These are phyloP conservation scores for Noturus placidus DNA, from an alignment of 2,113 vertebrate species.

Conservation along the genomic window DNA sequence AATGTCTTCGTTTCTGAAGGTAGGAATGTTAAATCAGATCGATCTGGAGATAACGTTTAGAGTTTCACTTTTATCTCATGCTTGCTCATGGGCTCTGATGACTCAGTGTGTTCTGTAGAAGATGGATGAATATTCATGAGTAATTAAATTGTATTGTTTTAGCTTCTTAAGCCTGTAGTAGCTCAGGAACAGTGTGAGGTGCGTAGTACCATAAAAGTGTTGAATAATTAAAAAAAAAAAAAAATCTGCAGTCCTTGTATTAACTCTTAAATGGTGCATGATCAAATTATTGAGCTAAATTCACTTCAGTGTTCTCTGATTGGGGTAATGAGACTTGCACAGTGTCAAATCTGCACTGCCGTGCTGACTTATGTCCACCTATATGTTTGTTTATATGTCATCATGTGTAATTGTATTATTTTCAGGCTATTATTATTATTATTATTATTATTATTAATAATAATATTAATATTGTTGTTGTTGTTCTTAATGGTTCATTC, in stretches of 20 bases:
- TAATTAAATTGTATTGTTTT: not conserved
- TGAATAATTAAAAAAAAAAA: not conserved
- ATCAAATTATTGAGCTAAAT: not conserved
- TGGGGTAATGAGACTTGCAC: not conserved
- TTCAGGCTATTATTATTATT: not conserved
- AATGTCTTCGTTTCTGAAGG: constrained; percentile 67
- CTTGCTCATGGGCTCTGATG: not conserved
- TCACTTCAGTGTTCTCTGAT: not conserved
- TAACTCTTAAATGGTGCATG: not conserved
- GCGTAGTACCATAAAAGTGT: not conserved
- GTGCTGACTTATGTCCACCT: not conserved
- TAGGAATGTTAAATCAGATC: constrained; percentile 48
- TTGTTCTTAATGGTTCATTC: too few relatives aligned
- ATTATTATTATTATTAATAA: not conserved
- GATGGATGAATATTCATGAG: constrained; percentile 19
- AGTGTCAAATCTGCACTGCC: not conserved
- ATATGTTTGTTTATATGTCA: not conserved
- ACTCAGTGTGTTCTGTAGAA: constrained; percentile 9
- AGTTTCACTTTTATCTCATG: not conserved
- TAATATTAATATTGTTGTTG: not conserved
- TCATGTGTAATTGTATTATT: not conserved
- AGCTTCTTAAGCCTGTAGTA: not conserved
- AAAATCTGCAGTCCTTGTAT: not conserved
- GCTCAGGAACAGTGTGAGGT: not conserved
- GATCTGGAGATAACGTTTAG: not conserved